Evolutionary conservation across 2,888 invertebrate genomes (phyloP).

Genomic region (Helleia helle): DNA sequence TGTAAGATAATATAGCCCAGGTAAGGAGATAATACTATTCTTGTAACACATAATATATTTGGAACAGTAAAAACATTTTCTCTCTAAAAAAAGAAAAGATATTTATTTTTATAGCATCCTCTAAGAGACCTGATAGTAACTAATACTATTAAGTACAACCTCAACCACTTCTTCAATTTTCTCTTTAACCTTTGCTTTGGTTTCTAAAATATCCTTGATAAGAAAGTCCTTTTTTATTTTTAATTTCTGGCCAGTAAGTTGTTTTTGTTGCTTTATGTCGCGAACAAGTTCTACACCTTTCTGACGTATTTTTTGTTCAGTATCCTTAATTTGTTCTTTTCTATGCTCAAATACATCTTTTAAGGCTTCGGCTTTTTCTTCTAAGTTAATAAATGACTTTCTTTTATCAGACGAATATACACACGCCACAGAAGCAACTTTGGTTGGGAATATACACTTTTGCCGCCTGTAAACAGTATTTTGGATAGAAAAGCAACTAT

Average conservation of each 20-base stretch:
- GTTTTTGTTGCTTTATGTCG: slow-evolving; percentile 58
- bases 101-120: not conserved
- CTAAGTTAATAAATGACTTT: slow-evolving; percentile 49
- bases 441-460: slow-evolving; percentile 26
- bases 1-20: slow-evolving; percentile 91
- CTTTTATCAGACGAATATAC: slow-evolving; percentile 50
- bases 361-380: slow-evolving; percentile 63
- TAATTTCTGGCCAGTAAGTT: slow-evolving; percentile 54
- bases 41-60: slow-evolving; percentile 88
- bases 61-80: slow-evolving; percentile 96
- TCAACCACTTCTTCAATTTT: slow-evolving; percentile 84
- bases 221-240: slow-evolving; percentile 76
- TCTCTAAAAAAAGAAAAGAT: slow-evolving; percentile 49
- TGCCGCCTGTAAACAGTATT: slow-evolving; percentile 26
- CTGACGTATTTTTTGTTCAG: slow-evolving; percentile 66
- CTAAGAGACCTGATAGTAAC: not conserved
- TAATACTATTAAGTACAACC: slow-evolving; percentile 39
- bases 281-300: slow-evolving; percentile 56
- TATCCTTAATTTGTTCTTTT: slow-evolving; percentile 74
- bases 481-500: slow-evolving; percentile 23
- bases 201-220: slow-evolving; percentile 81
- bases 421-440: slow-evolving; percentile 33
- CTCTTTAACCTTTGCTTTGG: slow-evolving; percentile 80
- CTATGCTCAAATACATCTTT: slow-evolving; percentile 76
- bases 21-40: slow-evolving; percentile 91